A percentile compares a stretch with the other conserved stretches of the same genome.
Conservation (phyloP, 1,140 invertebrate species). For the Oedothorax gibbosus region DNA sequence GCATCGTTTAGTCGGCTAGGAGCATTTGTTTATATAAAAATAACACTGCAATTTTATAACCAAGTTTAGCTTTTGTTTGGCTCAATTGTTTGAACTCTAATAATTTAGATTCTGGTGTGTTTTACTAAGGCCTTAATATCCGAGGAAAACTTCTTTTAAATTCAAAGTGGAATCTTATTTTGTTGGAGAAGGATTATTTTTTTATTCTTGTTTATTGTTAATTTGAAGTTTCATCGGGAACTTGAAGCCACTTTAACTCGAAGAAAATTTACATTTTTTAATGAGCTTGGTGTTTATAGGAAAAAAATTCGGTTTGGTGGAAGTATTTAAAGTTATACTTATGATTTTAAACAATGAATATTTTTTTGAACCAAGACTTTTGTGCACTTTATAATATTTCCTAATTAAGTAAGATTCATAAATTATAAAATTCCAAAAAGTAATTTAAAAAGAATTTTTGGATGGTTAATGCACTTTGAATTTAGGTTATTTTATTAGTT, state of each 20-base stretch:
- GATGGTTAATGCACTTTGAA: no score
- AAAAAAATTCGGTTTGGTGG: neutral
- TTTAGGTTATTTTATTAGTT: no score
- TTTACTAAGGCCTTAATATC: constrained; percentile 34
- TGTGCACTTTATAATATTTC: no score
- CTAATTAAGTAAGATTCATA: no score
- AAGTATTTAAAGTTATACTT: no score
- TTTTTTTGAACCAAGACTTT: no score
- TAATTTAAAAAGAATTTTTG: no score
- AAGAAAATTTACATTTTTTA: constrained; percentile 17
- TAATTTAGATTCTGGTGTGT: constrained; percentile 56
- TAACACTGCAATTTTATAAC: constrained; percentile 61
- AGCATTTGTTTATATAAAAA: constrained; percentile 60
- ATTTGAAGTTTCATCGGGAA: constrained; percentile 7
- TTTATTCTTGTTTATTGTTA: neutral
- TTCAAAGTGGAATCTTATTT: constrained; percentile 24
- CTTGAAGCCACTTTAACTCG: neutral
- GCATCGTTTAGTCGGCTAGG: constrained; percentile 50
- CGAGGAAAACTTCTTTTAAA: constrained; percentile 31
- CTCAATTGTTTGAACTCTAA: constrained; percentile 55
- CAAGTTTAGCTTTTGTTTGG: constrained; percentile 58
- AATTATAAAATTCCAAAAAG: no score
- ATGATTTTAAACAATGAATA: no score
- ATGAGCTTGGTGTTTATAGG: constrained; percentile 1
- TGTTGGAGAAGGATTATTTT: constrained; percentile 13